phyloP scores from a whole-genome alignment of 2,113 vertebrate species.

The Paralichthys olivaceus region DNA sequence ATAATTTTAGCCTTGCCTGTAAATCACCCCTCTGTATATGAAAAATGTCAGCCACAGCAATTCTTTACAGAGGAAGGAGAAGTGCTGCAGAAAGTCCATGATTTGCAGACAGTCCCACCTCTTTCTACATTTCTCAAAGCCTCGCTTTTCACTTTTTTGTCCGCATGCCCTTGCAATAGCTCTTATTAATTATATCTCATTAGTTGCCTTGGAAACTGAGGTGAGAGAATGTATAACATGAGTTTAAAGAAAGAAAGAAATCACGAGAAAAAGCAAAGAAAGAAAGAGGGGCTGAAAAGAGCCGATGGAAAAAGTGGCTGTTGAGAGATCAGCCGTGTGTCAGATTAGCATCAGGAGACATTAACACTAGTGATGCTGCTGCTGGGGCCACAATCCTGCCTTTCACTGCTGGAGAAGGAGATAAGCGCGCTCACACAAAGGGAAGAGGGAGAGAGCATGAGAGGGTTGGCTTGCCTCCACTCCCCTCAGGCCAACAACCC shows the following conservation, averaged over 20 bases:
- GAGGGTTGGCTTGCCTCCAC: conserved; percentile 74
- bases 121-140: conserved; percentile 67
- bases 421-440: conserved; percentile 80
- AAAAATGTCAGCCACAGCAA: conserved; percentile 51
- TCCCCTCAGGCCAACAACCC: conserved; percentile 75
- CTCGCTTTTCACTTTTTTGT: conserved; percentile 71
- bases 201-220: conserved; percentile 86
- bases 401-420: conserved; percentile 82
- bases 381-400: conserved; percentile 75
- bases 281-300: conserved; percentile 34
- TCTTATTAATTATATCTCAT: conserved; percentile 87
- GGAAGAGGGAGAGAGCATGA: conserved; percentile 58
- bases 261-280: conserved; percentile 32
- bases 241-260: conserved; percentile 56
- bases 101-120: conserved; percentile 49
- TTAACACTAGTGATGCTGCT: conserved; percentile 81
- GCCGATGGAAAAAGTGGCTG: conserved; percentile 67
- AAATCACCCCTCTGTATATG: conserved; percentile 37
- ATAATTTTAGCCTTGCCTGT: conserved; percentile 41
- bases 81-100: conserved; percentile 60
- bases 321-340: conserved; percentile 79
- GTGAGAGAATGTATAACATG: conserved; percentile 75
- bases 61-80: conserved; percentile 53
- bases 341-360: conserved; percentile 85
- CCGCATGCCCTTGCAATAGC: conserved; percentile 72